These are phyloP conservation scores for Hylomyscus alleni DNA, from an alignment of 2,797 vertebrate genomes.

Conservation along the genomic window DNA sequence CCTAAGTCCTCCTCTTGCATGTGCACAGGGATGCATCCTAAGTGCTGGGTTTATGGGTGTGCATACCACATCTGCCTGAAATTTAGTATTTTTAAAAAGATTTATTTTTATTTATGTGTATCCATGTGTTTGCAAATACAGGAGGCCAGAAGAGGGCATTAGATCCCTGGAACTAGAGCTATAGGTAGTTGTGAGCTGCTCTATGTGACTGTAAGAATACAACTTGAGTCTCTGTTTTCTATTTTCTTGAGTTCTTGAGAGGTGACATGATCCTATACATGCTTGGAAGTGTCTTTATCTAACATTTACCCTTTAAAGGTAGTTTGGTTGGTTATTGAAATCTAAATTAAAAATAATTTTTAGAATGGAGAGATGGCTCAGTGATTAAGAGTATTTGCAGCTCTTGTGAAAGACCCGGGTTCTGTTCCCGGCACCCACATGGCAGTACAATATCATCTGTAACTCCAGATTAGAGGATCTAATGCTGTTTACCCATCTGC, in stretches of 20 bases:
- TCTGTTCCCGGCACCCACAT: background rate
- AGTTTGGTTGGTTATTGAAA: constrained; percentile 31
- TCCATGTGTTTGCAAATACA: background rate
- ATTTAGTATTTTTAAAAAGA: background rate
- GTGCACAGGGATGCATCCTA: no score
- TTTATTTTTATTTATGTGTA: background rate
- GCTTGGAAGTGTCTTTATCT: background rate
- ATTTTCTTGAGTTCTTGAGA: constrained; percentile 34
- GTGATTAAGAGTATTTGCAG: background rate
- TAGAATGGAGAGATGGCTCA: background rate
- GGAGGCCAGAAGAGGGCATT: background rate
- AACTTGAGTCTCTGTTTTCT: background rate
- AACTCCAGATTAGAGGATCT: background rate
- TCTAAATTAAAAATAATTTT: background rate
- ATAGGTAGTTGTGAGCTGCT: background rate
- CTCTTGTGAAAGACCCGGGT: background rate
- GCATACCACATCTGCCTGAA: background rate
- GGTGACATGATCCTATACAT: background rate
- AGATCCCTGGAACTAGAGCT: background rate
- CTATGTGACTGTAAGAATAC: background rate
- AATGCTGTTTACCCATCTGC: background rate
- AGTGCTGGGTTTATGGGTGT: background rate
- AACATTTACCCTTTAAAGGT: background rate
- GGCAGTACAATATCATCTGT: no score
- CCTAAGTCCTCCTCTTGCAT: background rate